Percentiles rank a stretch among this genome's conserved stretches.
phyloP scores from a whole-genome alignment of 2,888 invertebrate genomes.

The Suillia variegata region DNA sequence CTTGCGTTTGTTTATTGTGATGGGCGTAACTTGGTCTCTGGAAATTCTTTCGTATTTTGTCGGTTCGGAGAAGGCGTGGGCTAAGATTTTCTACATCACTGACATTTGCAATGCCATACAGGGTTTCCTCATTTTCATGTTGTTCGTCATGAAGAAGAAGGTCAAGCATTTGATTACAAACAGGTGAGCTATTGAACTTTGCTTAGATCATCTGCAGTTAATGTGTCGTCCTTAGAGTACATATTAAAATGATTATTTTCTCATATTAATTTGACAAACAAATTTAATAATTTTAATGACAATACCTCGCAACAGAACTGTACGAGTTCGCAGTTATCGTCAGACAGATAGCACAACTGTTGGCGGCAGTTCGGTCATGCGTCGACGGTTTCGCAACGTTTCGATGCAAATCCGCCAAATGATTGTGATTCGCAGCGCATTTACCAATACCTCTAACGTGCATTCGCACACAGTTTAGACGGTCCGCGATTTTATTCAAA shows the following conservation, averaged over 20 bases:
- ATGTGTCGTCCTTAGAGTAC: not conserved
- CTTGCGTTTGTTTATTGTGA: conserved; percentile 79
- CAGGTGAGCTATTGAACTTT: conserved; percentile 44
- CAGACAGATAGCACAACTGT: conserved; percentile 49
- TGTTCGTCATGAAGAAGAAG: conserved; percentile 68
- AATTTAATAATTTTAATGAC: too few species aligned
- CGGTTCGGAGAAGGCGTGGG: conserved; percentile 55
- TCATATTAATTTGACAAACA: not conserved
- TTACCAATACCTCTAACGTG: conserved; percentile 33
- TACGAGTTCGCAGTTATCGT: conserved; percentile 47
- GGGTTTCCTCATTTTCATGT: conserved; percentile 67
- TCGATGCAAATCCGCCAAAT: conserved; percentile 53
- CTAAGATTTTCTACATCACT: conserved; percentile 58
- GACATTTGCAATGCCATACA: conserved; percentile 68
- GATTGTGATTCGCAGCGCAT: conserved; percentile 53
- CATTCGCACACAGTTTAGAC: conserved; percentile 45
- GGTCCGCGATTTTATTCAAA: not conserved
- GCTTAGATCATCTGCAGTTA: too few species aligned
- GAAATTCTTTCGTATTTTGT: conserved; percentile 78
- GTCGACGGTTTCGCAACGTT: conserved; percentile 51
- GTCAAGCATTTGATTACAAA: conserved; percentile 56
- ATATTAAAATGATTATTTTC: conserved; percentile 7
- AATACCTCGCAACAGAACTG: conserved; percentile 47
- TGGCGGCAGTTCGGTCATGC: conserved; percentile 42
- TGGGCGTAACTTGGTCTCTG: conserved; percentile 85